phyloP scores from a whole-genome alignment of 2,797 vertebrate species.

The Gallinago solitaria region DNA sequence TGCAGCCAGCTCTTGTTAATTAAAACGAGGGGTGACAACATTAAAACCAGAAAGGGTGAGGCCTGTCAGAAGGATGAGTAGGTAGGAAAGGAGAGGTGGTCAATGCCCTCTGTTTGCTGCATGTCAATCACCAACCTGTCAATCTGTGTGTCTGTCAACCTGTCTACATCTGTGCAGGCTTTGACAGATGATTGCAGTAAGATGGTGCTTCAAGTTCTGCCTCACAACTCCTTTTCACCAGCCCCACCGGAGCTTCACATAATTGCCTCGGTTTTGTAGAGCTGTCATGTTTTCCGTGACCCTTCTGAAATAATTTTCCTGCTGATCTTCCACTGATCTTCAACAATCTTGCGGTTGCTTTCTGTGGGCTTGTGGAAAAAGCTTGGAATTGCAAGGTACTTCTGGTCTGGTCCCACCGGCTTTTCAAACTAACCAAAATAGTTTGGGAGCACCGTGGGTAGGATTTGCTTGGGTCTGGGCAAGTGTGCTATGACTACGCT shows the following conservation, averaged over 20 bases:
- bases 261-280: background rate
- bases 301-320: background rate
- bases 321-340: background rate
- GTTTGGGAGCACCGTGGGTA: background rate
- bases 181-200: accelerated
- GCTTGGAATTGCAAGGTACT: background rate
- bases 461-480: background rate
- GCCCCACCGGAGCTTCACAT: background rate
- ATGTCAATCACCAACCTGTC: accelerated
- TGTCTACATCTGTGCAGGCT: background rate
- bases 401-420: background rate
- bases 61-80: background rate
- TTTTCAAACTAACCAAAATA: background rate
- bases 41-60: background rate
- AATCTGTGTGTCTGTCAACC: background rate
- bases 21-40: background rate
- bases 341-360: background rate
- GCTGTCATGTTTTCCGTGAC: accelerated
- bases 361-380: accelerated
- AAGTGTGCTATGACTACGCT: background rate
- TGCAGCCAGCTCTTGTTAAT: background rate
- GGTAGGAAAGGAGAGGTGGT: background rate
- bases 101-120: background rate
- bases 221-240: background rate
- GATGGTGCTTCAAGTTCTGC: background rate